These are phyloP conservation scores for Hemicrepidius hirtus DNA, from an alignment of 2,888 invertebrate species.

Conservation along the genomic window DNA sequence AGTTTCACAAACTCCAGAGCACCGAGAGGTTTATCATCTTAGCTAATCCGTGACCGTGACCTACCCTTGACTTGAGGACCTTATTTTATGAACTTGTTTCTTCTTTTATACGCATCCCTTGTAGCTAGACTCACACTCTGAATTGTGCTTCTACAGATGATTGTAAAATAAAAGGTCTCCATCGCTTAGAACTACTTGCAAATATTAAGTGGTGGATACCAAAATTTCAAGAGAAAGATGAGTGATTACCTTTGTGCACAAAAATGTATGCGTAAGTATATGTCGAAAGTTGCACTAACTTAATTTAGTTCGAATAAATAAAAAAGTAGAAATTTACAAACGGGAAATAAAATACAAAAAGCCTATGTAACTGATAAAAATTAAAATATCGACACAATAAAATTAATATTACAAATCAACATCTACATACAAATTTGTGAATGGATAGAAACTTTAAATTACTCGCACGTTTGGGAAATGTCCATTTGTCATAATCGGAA, in stretches of 20 bases:
- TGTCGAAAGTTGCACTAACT: slow-evolving; percentile 20
- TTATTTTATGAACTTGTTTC: slow-evolving; percentile 55
- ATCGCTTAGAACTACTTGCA: slow-evolving; percentile 64
- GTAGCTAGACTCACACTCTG: slow-evolving; percentile 60
- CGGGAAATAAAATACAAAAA: slow-evolving; percentile 37
- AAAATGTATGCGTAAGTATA: slow-evolving; percentile 33
- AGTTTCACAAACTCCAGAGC: slow-evolving; percentile 38
- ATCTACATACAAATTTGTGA: slow-evolving; percentile 25
- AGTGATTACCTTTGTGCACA: slow-evolving; percentile 36
- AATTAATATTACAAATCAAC: slow-evolving; percentile 45
- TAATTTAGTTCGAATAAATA: slow-evolving; percentile 38
- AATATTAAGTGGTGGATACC: slow-evolving; percentile 42
- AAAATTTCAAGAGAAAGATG: slow-evolving; percentile 42
- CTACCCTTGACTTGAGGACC: slow-evolving; percentile 48
- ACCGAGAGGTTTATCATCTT: slow-evolving; percentile 35
- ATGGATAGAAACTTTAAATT: slow-evolving; percentile 9
- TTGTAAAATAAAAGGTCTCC: slow-evolving; percentile 65
- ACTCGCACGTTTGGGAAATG: slow-evolving; percentile 1
- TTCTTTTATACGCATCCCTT: slow-evolving; percentile 54
- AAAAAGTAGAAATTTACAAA: slow-evolving; percentile 36
- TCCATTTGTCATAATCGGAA: slow-evolving; percentile 8
- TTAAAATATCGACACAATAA: slow-evolving; percentile 34
- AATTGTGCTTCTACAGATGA: slow-evolving; percentile 63
- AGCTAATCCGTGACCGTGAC: slow-evolving; percentile 4
- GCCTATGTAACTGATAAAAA: slow-evolving; percentile 29